Base-by-base conservation (phyloP, 2,888 invertebrate species). In the Ecliptopera silaceata region DNA sequence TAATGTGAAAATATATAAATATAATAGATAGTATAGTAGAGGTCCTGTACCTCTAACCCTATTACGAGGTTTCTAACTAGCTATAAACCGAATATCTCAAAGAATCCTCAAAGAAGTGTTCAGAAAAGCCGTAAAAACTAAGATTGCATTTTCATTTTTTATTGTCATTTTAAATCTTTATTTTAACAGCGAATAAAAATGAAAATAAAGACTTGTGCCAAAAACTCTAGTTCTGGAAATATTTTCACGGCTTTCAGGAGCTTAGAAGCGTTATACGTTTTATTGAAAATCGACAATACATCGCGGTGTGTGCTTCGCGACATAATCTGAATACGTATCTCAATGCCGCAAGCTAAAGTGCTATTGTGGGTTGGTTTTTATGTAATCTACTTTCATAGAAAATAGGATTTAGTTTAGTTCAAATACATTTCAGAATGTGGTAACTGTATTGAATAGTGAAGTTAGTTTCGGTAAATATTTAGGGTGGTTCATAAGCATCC, bases 221-320 rank as follows among this genome's bases (percentile, higher is more conserved):
- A 13, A 2, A 15, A 10, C 10, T n/a, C 11, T 43, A 47, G 38
- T 8, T 20, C 13, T 4, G 29, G 50, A 34, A 42, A 50, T 29
- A 36, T 31, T 10, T 17, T 36, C 11, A 3, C 36, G 29, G 13
- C 34, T 50, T 31, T 20, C 10, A 34, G 15, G 2, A 38, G 44
- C 32, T 54, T 34, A 45, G 32, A 15, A 31, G 20, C 38, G 22
- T n/a, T n/a, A 47, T 44, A 29, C 36, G 47, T 34, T 42, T 56
- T 56, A 57, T 57, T 57, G 56, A 43, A 57, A 43, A 57, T 47
- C 56, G 51, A 57, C 56, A 51, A 57, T 57, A 51, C 46, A 51
- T 31, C 38, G 55, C 36, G 34, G 15, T 15, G 43, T 12, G 22
- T 31, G 42, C n/a, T n/a, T 34, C 8, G 36, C 13, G 26, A 22